Evolutionary conservation across 2,888 invertebrate species (phyloP), one percentile per base, ranked within the genome.

Genomic region (Luperina nickerlii): DNA sequence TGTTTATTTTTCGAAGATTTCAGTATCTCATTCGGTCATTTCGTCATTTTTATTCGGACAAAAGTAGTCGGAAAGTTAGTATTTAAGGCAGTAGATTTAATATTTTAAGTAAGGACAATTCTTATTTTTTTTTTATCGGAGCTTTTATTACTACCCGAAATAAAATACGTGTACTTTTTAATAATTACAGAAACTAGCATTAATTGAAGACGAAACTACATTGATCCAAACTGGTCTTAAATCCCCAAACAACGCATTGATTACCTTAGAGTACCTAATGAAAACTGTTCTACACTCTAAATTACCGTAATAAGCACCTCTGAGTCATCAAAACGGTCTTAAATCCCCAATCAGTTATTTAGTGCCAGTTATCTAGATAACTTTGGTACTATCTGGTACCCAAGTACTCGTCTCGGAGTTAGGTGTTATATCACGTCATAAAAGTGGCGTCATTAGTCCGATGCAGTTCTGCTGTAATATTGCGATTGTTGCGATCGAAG

Each of bases 291-390:
- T 62, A 48, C 6, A 42, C 54, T 60, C 66, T 38, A 38, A 65
- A 83, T 65, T n/a, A 73, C 76, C 38, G 32, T 69, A 51, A 70
- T 62, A 81, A 81, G 27, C 62, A 38, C 45, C 27, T 51, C 11
- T 8, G 13, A 74, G 73, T 57, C 60, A 60, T 84, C 32, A 74
- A 81, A 81, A 60, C n/a, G 27, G 60, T 68, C 18, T 24, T 76
- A 60, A 84, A 76, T 77, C 74, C 73, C 63, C 66, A 48, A 76
- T 81, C 74, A 69, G 32, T 67, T 72, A 71, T 84, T 85, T n/a
- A 85, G 67, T 82, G 63, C 42, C 38, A 78, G 62, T 81, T 63
- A 74, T 71, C 51, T 32, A 27, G 38, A 77, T 72, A 69, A 78
- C 27, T 75, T 74, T 63, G 60, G 57, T 57, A 63, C 68, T 80